These are phyloP conservation scores for Calosoma granatense DNA, from an alignment of 1,140 invertebrate genomes.

Conservation along the genomic window DNA sequence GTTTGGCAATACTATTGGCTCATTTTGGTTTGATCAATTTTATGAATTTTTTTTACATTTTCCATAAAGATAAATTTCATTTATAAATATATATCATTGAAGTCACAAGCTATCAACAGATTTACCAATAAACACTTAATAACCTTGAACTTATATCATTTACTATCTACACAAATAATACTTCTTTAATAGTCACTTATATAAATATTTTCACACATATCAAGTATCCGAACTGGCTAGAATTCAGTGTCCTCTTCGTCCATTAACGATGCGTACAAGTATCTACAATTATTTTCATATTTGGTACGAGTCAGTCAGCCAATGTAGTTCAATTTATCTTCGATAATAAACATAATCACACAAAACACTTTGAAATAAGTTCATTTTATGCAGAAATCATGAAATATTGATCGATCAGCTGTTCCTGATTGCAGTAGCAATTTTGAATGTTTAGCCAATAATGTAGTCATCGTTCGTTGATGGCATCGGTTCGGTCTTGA, in stretches of 20 bases:
- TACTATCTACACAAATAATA: conserved; percentile 8
- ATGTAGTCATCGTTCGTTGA: not conserved
- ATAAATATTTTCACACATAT: not conserved
- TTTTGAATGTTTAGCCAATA: not conserved
- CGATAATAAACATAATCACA: not conserved
- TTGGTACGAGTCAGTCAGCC: conserved; percentile 3
- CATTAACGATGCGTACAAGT: not conserved
- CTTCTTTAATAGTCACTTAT: not conserved
- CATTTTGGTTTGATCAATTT: not conserved
- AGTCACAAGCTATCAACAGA: conserved; percentile 4
- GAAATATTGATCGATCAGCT: no score
- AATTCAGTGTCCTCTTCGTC: not conserved
- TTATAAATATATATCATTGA: conserved; percentile 9
- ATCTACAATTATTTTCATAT: not conserved
- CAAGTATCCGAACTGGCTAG: not conserved
- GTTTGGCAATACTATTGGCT: conserved; percentile 6
- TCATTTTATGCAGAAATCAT: not conserved
- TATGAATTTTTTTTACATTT: not conserved
- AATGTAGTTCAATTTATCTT: not conserved
- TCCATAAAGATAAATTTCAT: not conserved
- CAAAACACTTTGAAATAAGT: not conserved
- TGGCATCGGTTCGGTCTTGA: conserved; percentile 44
- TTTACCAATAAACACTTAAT: conserved; percentile 7
- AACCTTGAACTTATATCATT: not conserved
- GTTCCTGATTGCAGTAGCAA: not conserved